phyloP scores from a whole-genome alignment of 2,888 invertebrate species.

The Drosophila suboccidentalis region DNA sequence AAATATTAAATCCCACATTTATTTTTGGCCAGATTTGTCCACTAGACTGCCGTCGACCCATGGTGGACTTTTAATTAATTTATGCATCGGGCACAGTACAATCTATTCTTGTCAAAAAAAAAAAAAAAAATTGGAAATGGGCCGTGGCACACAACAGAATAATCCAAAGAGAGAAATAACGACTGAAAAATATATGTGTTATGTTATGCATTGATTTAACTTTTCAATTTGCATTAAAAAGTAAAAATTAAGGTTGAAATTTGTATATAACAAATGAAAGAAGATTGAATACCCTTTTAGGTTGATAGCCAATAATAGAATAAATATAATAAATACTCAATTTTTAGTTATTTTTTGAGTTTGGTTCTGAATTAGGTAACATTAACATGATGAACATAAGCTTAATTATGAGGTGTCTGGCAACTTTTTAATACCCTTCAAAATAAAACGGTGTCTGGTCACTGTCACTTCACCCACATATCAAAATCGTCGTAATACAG shows the following conservation, averaged over 20 bases:
- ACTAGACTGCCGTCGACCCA: constrained; percentile 13
- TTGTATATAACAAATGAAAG: background rate
- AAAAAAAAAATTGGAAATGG: constrained; percentile 44
- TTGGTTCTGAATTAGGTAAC: too few relatives aligned
- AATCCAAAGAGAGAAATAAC: constrained; percentile 21
- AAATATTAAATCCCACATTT: constrained; percentile 19
- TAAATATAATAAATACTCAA: background rate
- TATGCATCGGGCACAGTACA: constrained; percentile 61
- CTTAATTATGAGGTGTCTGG: constrained; percentile 1
- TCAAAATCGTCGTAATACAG: constrained; percentile 18
- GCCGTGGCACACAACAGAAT: constrained; percentile 39
- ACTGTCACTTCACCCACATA: constrained; percentile 7
- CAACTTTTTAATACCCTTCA: background rate
- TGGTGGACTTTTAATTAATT: constrained; percentile 44
- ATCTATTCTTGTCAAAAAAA: constrained; percentile 39
- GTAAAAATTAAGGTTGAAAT: constrained; percentile 23
- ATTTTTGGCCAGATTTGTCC: constrained; percentile 25
- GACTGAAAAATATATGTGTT: constrained; percentile 26
- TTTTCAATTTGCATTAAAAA: constrained; percentile 42
- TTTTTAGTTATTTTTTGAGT: too few relatives aligned
- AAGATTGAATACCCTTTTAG: constrained; percentile 1
- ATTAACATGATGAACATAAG: too few relatives aligned
- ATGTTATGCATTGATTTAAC: constrained; percentile 34
- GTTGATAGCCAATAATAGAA: background rate
- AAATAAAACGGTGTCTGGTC: background rate